These are phyloP conservation scores for Cataglyphis hispanica DNA, from an alignment of 1,140 invertebrate species.

Conservation along the genomic window DNA sequence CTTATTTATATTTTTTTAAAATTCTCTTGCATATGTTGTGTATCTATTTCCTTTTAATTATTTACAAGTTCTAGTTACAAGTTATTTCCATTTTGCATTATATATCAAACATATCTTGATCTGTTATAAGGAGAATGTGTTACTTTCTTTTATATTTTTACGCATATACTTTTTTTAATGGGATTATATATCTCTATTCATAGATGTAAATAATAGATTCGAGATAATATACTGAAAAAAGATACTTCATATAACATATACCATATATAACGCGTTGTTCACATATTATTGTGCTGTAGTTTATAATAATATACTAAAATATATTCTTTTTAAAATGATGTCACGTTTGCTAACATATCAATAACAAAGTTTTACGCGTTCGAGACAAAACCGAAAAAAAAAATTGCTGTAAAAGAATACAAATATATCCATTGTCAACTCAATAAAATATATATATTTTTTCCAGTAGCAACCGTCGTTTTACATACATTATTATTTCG, in stretches of 20 bases:
- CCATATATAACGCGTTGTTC: not conserved
- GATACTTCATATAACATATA: not conserved
- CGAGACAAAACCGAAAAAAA: constrained; percentile 25
- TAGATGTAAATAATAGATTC: constrained; percentile 8
- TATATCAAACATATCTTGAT: not conserved
- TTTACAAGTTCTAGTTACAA: constrained; percentile 14
- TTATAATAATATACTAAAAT: not conserved
- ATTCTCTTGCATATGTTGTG: not conserved
- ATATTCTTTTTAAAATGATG: not conserved
- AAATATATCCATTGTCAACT: constrained; percentile 67
- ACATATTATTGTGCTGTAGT: too few relatives aligned
- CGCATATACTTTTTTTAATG: not conserved
- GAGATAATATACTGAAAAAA: not conserved
- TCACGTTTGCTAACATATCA: not conserved
- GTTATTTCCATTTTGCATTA: not conserved
- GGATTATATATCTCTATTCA: not conserved
- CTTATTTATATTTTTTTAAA: not conserved
- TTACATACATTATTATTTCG: constrained; percentile 58
- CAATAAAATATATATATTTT: constrained; percentile 79
- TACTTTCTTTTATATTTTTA: not conserved
- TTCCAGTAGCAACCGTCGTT: constrained; percentile 52
- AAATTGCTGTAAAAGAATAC: constrained; percentile 49
- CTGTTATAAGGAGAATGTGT: not conserved
- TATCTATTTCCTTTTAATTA: not conserved
- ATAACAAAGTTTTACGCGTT: not conserved